Evolutionary conservation across 2,888 invertebrate species (phyloP).

Genomic region (Eristalis intricaria): DNA sequence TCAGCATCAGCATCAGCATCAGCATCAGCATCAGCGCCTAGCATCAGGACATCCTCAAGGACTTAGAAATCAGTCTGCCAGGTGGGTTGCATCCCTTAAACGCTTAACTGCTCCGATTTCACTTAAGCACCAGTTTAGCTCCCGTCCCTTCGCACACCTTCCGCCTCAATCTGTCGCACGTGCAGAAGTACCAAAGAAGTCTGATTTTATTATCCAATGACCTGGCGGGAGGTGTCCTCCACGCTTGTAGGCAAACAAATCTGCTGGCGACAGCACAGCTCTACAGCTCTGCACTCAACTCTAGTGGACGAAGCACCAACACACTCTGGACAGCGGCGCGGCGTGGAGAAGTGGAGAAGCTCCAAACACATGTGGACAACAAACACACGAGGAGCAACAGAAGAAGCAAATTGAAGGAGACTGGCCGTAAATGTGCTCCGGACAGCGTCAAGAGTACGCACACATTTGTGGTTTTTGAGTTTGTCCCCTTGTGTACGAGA

Average conservation of each 20-base stretch:
- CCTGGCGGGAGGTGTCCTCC: background rate
- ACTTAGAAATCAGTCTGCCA: too few relatives aligned
- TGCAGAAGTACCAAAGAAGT: background rate
- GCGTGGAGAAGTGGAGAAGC: background rate
- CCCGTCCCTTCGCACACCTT: background rate
- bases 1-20: too few relatives aligned
- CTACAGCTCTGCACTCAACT: background rate
- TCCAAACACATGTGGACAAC: too few relatives aligned
- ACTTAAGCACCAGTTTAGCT: background rate
- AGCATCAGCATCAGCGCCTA: too few relatives aligned
- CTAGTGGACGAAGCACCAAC: background rate
- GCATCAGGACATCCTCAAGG: too few relatives aligned
- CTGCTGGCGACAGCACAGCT: background rate
- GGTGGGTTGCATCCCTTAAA: too few relatives aligned
- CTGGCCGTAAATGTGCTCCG: background rate
- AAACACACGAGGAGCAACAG: background rate
- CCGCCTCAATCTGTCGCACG: background rate
- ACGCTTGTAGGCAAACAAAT: background rate
- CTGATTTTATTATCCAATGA: background rate
- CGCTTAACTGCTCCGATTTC: background rate
- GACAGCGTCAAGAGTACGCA: background rate
- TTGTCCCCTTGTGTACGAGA: background rate
- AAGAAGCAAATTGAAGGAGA: background rate
- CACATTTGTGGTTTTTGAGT: background rate
- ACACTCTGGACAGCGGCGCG: background rate